Base-by-base conservation (phyloP, 2,113 vertebrate species). In the Andinoacara biseriatus region DNA sequence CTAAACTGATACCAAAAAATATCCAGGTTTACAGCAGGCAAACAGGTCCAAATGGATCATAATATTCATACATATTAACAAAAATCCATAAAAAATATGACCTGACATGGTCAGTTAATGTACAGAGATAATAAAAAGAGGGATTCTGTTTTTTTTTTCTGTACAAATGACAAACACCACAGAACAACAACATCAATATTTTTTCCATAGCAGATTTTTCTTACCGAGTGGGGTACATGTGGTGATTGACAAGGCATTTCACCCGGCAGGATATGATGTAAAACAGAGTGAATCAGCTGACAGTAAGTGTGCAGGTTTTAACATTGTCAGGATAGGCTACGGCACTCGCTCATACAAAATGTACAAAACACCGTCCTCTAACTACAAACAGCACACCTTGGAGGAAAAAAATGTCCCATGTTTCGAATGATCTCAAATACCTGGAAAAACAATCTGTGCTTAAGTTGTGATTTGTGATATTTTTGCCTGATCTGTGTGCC, bases 141-240 rank as follows among this genome's bases (percentile, higher is more conserved):
- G 31, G 76, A 67, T 83, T 91, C 78, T 87, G 59, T 90, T 52
- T 87, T 90, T 87, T 90, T 92, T 91, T 90, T 87, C 91, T 97
- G 96, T 99, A 99, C 97, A 98, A 97, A 98, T 96, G 98, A 99
- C 97, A 97, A 97, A 98, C 96, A 97, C 95, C 97, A 99, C 97
- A 96, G 94, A 97, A 98, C 96, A 96, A 98, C 96, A 97, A 98
- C 97, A 97, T 95, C 95, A 89, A 96, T 95, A 96, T 82, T 74
- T 89, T 93, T 89, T 89, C 72, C 84, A 89, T 88, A 89, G 86
- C 78, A 90, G 59, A 75, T 93, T 93, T 87, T 92, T 93, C 86
- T 91, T 86, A 90, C 88, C 60, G 58, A 78, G 78, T 58, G 87
- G 82, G 31, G 79, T 54, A 76, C 65, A 92, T 82, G 90, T 52